Conservation (phyloP, 2,888 invertebrate genomes). For the Brenthis daphne region DNA sequence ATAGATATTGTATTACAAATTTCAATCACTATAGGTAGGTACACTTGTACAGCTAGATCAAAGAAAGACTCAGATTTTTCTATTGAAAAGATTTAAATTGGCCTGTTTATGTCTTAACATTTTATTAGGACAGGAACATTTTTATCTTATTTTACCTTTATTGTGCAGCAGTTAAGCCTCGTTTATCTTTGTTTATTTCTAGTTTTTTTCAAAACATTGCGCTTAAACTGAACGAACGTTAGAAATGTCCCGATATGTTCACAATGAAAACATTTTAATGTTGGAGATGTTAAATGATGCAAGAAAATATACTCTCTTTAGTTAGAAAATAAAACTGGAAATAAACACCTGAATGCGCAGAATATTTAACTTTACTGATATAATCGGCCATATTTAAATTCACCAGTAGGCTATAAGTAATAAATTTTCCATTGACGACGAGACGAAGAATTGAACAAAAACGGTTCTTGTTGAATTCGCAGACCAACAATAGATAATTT, state of each 20-base stretch:
- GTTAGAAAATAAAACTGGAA: slow-evolving; percentile 57
- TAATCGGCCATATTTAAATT: slow-evolving; percentile 79
- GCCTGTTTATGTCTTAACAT: no score
- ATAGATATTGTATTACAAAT: no score
- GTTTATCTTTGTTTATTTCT: background rate
- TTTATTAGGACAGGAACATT: no score
- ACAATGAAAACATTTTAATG: slow-evolving; percentile 50
- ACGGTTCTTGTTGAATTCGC: slow-evolving; percentile 75
- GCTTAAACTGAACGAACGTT: background rate
- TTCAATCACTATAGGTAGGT: no score
- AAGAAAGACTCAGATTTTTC: no score
- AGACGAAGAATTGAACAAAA: slow-evolving; percentile 81
- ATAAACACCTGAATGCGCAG: slow-evolving; percentile 63
- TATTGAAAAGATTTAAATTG: no score
- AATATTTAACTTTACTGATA: slow-evolving; percentile 69
- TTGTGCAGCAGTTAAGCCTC: no score
- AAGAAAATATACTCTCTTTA: slow-evolving; percentile 48
- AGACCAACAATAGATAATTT: slow-evolving; percentile 78
- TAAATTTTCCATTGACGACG: slow-evolving; percentile 79
- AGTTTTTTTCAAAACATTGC: background rate
- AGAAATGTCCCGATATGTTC: slow-evolving; percentile 8
- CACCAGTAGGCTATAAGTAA: slow-evolving; percentile 60
- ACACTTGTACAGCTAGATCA: no score
- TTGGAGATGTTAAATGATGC: slow-evolving; percentile 52
- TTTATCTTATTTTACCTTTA: no score